phyloP scores from a whole-genome alignment of 1,140 invertebrate species.

The Tribolium castaneum region DNA sequence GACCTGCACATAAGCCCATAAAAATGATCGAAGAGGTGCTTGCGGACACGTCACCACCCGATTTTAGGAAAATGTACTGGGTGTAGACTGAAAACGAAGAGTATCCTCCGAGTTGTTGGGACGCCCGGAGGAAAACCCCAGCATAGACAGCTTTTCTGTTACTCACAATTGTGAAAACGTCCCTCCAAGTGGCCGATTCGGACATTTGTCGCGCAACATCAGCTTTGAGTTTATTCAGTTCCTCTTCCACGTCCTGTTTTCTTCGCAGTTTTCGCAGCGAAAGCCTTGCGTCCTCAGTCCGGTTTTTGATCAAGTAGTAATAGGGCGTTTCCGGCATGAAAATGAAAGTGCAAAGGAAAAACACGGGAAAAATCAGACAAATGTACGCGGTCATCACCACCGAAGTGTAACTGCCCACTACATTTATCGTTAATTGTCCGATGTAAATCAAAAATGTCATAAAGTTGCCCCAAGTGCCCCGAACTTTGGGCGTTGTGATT shows the following conservation, averaged over 20 bases:
- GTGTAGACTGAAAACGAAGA: constrained; percentile 49
- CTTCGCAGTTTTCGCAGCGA: constrained; percentile 49
- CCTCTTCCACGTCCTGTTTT: constrained; percentile 53
- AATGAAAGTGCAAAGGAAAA: constrained; percentile 36
- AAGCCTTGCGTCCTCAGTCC: constrained; percentile 50
- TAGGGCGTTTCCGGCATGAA: constrained; percentile 55
- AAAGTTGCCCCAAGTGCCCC: constrained; percentile 61
- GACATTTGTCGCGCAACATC: constrained; percentile 57
- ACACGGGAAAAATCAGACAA: constrained; percentile 5
- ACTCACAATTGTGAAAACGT: constrained; percentile 52
- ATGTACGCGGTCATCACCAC: constrained; percentile 13
- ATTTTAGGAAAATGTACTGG: constrained; percentile 57
- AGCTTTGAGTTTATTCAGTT: constrained; percentile 51
- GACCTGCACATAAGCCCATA: constrained; percentile 70
- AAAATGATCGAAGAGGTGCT: constrained; percentile 52
- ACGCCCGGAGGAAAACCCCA: constrained; percentile 48
- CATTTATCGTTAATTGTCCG: constrained; percentile 65
- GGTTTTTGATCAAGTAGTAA: constrained; percentile 51
- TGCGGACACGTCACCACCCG: constrained; percentile 52
- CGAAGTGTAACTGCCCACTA: constrained; percentile 65
- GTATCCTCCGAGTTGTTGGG: constrained; percentile 54
- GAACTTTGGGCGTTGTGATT: constrained; percentile 50
- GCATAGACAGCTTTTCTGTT: constrained; percentile 55
- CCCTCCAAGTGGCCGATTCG: constrained; percentile 59
- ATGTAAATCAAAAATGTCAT: constrained; percentile 66